Evolutionary conservation across 2,888 invertebrate genomes (phyloP).

Genomic region (Apamea crenata): DNA sequence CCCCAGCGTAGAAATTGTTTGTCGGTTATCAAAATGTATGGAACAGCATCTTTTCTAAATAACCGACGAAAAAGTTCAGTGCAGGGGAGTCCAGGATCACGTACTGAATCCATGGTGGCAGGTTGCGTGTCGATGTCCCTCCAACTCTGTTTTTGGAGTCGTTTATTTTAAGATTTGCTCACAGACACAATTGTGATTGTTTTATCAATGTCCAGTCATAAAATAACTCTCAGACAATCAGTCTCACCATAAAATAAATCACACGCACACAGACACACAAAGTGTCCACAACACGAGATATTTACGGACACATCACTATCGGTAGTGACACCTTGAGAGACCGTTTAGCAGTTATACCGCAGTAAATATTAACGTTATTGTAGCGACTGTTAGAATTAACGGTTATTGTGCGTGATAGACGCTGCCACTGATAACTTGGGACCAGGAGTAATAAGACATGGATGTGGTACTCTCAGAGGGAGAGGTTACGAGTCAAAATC

Average conservation of each 20-base stretch:
- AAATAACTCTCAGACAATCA: conserved; percentile 39
- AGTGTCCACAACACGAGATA: conserved; percentile 43
- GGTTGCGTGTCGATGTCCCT: not conserved
- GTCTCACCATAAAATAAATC: conserved; percentile 34
- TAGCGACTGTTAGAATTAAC: conserved; percentile 83
- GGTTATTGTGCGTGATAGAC: conserved; percentile 80
- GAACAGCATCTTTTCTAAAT: not conserved
- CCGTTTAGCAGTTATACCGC: conserved; percentile 79
- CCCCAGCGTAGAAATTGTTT: not conserved
- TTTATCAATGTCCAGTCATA: conserved; percentile 15
- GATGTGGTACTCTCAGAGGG: conserved; percentile 53
- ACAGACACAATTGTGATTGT: not conserved
- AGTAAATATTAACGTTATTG: conserved; percentile 86
- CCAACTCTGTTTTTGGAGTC: not conserved
- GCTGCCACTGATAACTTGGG: conserved; percentile 68
- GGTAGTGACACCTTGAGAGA: conserved; percentile 80
- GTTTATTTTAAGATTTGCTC: not conserved
- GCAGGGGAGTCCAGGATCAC: too few species aligned
- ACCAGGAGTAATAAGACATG: conserved; percentile 19
- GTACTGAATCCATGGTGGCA: not conserved
- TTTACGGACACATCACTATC: conserved; percentile 56
- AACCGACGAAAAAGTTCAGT: too few species aligned
- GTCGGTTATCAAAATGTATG: not conserved
- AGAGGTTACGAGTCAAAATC: not conserved
- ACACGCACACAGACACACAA: conserved; percentile 23